A percentile compares a stretch with the other conserved stretches of the same genome.
phyloP scores from a whole-genome alignment of 2,113 vertebrate species.

The Emydura subglobosa region DNA sequence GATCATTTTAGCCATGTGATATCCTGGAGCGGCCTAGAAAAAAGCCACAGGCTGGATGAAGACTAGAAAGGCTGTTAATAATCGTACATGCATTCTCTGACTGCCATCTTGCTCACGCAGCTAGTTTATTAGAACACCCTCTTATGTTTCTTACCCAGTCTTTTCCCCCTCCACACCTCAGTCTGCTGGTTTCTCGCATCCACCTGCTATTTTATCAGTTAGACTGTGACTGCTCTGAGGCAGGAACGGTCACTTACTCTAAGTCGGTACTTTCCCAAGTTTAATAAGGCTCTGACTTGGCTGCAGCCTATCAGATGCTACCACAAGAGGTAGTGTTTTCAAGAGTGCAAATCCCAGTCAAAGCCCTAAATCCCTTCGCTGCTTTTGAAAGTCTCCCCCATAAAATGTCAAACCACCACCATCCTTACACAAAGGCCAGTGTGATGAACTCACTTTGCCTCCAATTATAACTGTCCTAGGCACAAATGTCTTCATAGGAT shows the following conservation, averaged over 20 bases:
- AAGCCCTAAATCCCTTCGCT: neutral
- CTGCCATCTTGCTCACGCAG: fast-evolving
- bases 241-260: neutral
- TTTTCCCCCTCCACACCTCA: neutral
- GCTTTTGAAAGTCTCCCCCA: neutral
- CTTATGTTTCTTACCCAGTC: neutral
- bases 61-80: neutral
- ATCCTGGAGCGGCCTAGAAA: conserved; percentile 93
- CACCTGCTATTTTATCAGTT: neutral
- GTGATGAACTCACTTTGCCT: conserved; percentile 86
- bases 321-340: neutral
- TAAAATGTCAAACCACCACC: fast-evolving
- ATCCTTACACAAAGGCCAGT: neutral
- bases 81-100: neutral
- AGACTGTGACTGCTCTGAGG: neutral
- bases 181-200: fast-evolving
- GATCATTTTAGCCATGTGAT: conserved; percentile 98
- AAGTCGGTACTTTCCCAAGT: neutral
- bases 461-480: conserved; percentile 96
- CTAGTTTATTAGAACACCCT: neutral
- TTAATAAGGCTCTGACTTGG: neutral
- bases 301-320: neutral
- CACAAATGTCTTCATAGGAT: conserved; percentile 86
- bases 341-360: fast-evolving
- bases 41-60: neutral